Percentiles rank a stretch among this genome's conserved stretches.
Evolutionary conservation across 64 coral and sea anemone species (phyloP).

Genomic region (Pachyseris speciosa): DNA sequence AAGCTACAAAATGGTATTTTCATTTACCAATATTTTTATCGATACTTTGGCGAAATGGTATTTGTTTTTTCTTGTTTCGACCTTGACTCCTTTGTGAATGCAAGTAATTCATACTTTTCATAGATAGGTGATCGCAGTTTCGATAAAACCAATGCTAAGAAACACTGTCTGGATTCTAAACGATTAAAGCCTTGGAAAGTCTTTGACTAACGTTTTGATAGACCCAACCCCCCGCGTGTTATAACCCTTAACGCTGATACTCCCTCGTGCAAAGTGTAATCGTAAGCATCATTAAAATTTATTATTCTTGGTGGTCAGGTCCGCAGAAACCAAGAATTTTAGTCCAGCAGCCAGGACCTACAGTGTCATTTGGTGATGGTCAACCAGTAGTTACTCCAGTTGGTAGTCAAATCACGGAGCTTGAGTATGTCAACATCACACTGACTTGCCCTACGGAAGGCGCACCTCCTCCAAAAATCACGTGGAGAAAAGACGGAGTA

Average conservation of each 20-base stretch:
- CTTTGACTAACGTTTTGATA: too few relatives aligned
- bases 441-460: conserved; percentile 43
- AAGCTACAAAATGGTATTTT: too few relatives aligned
- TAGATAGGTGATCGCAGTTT: too few relatives aligned
- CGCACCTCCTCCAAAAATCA: conserved; percentile 35
- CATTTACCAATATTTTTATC: too few relatives aligned
- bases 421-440: conserved; percentile 6
- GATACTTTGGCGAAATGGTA: too few relatives aligned
- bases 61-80: too few relatives aligned
- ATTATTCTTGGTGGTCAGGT: background rate
- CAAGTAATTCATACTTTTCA: too few relatives aligned
- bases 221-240: too few relatives aligned
- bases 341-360: conserved; percentile 11
- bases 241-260: background rate
- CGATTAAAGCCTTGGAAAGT: too few relatives aligned
- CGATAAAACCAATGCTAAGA: too few relatives aligned
- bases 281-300: background rate
- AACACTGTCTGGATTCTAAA: too few relatives aligned
- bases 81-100: too few relatives aligned
- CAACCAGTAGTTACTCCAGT: conserved; percentile 39
- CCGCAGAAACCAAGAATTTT: conserved; percentile 66
- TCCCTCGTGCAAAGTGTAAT: background rate
- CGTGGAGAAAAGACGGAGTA: conserved; percentile 60
- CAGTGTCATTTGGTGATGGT: conserved; percentile 39
- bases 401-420: conserved; percentile 50